These are phyloP conservation scores for Machaerirhynchus nigripectus DNA, from an alignment of 2,113 vertebrate genomes.

Conservation along the genomic window DNA sequence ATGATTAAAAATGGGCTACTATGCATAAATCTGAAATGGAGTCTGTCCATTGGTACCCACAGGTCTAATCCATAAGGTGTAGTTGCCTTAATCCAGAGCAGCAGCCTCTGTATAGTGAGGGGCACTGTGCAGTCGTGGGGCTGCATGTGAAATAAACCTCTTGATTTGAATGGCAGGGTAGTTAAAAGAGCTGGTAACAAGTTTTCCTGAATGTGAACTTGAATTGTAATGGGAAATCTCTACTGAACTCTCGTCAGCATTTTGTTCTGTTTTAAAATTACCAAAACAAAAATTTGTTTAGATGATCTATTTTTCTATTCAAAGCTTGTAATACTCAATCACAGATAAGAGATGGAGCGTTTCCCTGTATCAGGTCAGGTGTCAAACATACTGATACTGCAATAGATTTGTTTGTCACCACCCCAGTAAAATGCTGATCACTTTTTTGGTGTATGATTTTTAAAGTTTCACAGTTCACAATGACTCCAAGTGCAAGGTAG, in stretches of 20 bases:
- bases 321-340: not conserved
- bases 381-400: not conserved
- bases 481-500: not conserved
- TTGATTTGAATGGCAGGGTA: not conserved
- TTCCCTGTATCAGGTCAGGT: not conserved
- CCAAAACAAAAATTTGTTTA: not conserved
- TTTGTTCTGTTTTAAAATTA: not conserved
- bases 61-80: not conserved
- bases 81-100: not conserved
- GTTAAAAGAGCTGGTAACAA: not conserved
- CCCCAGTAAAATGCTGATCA: not conserved
- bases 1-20: not conserved
- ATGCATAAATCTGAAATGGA: not conserved
- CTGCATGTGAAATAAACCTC: not conserved
- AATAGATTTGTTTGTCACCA: not conserved
- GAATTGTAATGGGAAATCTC: not conserved
- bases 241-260: not conserved
- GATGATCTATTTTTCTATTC: not conserved
- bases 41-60: accelerated
- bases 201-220: not conserved
- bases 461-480: not conserved
- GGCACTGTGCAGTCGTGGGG: accelerated
- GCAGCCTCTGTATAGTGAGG: not conserved
- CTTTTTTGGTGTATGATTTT: not conserved
- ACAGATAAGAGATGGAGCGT: accelerated